phyloP scores from a whole-genome alignment of 1,140 invertebrate species.

The Drosophila pruinosa region DNA sequence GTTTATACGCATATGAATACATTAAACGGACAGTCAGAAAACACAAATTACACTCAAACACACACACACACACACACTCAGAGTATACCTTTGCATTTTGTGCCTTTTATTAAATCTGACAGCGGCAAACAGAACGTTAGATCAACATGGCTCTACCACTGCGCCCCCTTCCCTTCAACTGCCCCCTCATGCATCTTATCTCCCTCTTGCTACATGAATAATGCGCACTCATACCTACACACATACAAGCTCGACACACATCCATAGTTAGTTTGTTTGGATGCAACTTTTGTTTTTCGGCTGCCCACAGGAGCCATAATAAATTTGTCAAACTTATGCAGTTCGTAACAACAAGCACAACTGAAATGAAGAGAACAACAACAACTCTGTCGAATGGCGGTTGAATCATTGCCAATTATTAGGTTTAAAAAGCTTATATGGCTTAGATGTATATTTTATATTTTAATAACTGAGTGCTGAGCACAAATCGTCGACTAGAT shows the following conservation, averaged over 20 bases:
- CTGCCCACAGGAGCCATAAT: slow-evolving; percentile 31
- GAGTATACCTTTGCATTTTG: background rate
- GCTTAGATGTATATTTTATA: no score
- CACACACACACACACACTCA: slow-evolving; percentile 6
- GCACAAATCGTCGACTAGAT: no score
- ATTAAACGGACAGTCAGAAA: slow-evolving; percentile 50
- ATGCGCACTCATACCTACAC: slow-evolving; percentile 1
- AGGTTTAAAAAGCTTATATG: background rate
- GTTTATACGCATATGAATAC: slow-evolving; percentile 73
- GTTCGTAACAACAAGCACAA: slow-evolving; percentile 1
- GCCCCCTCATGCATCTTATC: background rate
- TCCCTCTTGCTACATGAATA: background rate
- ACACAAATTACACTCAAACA: slow-evolving; percentile 44
- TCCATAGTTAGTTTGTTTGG: slow-evolving; percentile 21
- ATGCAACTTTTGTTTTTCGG: slow-evolving; percentile 30
- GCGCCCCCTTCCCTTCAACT: no score
- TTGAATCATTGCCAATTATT: slow-evolving; percentile 1
- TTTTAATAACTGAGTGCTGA: no score
- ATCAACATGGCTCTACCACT: slow-evolving; percentile 36
- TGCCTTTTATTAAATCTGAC: slow-evolving; percentile 64
- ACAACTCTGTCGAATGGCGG: background rate
- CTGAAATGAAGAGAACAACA: background rate
- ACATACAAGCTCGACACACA: slow-evolving; percentile 3
- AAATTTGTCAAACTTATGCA: slow-evolving; percentile 34
- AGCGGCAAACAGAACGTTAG: slow-evolving; percentile 39